Percentiles rank a stretch among this genome's conserved stretches.
Evolutionary conservation across 2,113 vertebrate genomes (phyloP).

Genomic region (Leiothrix lutea): DNA sequence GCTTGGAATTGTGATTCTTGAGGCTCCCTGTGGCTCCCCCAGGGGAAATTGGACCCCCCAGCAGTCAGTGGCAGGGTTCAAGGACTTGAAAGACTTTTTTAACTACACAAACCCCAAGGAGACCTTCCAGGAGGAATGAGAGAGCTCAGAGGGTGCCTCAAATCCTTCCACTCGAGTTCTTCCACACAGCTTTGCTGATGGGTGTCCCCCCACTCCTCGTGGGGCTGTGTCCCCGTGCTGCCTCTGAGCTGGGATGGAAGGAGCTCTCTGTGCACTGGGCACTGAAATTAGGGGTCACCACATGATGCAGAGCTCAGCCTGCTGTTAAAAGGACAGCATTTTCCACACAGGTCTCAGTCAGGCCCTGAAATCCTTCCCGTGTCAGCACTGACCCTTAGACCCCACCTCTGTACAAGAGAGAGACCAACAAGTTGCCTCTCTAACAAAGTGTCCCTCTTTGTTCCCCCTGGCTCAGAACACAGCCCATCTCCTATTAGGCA

Average conservation of each 20-base stretch:
- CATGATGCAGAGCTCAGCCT: not conserved
- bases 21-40: not conserved
- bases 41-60: not conserved
- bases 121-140: not conserved
- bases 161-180: not conserved
- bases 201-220: not conserved
- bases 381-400: not conserved
- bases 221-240: not conserved
- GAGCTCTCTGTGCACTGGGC: not conserved
- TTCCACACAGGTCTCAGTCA: not conserved
- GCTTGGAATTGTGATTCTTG: not conserved
- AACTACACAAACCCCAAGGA: not conserved
- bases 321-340: not conserved
- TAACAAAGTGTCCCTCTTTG: not conserved
- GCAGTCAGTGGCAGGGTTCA: not conserved
- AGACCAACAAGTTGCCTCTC: not conserved
- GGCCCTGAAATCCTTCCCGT: not conserved
- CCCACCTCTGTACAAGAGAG: not conserved
- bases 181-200: not conserved
- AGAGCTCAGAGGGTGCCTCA: not conserved
- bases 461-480: not conserved
- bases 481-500: not conserved
- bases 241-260: not conserved
- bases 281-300: not conserved
- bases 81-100: not conserved